A percentile compares a stretch with the other conserved stretches of the same genome.
These are phyloP conservation scores for Microctenopoma stevenorrisi DNA, from an alignment of 2,797 vertebrate species.

Conservation along the genomic window DNA sequence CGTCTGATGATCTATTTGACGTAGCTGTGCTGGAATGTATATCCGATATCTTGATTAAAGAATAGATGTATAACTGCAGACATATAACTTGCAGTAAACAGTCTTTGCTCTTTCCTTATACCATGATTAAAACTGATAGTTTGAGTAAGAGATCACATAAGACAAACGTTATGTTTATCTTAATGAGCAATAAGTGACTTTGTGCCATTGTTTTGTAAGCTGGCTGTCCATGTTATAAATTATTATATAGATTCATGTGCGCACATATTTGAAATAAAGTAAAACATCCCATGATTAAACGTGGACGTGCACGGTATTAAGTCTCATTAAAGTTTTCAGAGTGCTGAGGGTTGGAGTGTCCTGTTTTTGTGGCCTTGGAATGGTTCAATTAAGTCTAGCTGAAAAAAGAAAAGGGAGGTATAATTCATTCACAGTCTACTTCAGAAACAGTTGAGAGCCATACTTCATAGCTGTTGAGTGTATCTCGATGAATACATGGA, in stretches of 20 bases:
- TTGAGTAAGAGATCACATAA: slow-evolving; percentile 13
- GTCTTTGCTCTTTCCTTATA: slow-evolving; percentile 4
- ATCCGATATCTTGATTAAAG: slow-evolving; percentile 9
- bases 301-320: slow-evolving; percentile 15
- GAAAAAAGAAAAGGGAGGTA: slow-evolving; percentile 2
- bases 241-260: neutral
- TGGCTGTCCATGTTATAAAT: neutral
- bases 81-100: neutral
- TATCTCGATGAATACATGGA: slow-evolving; percentile 66
- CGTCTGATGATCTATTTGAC: slow-evolving; percentile 28
- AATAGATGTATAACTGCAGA: slow-evolving; percentile 6
- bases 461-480: slow-evolving; percentile 28
- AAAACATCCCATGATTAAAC: slow-evolving; percentile 25
- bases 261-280: slow-evolving; percentile 25
- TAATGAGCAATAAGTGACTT: slow-evolving; percentile 13
- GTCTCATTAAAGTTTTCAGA: slow-evolving; percentile 6
- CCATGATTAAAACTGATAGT: slow-evolving; percentile 12
- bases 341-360: slow-evolving; percentile 5
- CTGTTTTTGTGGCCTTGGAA: slow-evolving; percentile 38
- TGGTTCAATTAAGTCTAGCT: slow-evolving; percentile 28
- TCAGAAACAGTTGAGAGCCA: slow-evolving; percentile 20
- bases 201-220: slow-evolving; percentile 1
- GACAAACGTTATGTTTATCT: slow-evolving; percentile 14
- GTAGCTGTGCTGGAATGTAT: neutral
- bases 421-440: slow-evolving; percentile 17